Percentiles rank a stretch among this genome's conserved stretches.
Conservation (phyloP, 2,888 invertebrate species). For the Polydrusus cervinus region DNA sequence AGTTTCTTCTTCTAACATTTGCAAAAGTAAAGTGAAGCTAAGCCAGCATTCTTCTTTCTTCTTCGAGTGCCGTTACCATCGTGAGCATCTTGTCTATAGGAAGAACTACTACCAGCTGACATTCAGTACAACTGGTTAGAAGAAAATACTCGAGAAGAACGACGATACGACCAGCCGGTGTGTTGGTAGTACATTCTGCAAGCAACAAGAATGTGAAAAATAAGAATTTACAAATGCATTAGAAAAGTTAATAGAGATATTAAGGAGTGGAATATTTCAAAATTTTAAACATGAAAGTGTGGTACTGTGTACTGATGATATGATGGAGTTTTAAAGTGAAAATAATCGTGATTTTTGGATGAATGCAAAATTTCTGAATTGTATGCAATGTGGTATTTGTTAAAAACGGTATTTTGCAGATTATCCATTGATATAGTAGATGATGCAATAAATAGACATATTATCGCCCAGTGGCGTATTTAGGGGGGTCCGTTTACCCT, state of each 20-base stretch:
- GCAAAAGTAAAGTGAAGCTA: slow-evolving; percentile 35
- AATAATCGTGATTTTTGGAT: too few relatives aligned
- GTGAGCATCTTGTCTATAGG: slow-evolving; percentile 54
- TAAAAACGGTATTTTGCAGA: too few relatives aligned
- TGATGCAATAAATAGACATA: too few relatives aligned
- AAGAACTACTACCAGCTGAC: slow-evolving; percentile 50
- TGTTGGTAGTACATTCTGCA: slow-evolving; percentile 37
- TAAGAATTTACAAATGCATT: slow-evolving; percentile 48
- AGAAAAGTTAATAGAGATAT: slow-evolving; percentile 49
- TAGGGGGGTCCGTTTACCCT: too few relatives aligned
- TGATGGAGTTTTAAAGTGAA: too few relatives aligned
- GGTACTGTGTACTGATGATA: too few relatives aligned
- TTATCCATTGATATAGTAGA: too few relatives aligned
- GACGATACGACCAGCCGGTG: slow-evolving; percentile 29
- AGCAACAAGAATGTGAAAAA: slow-evolving; percentile 51
- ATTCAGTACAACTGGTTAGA: slow-evolving; percentile 37
- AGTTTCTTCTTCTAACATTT: slow-evolving; percentile 36
- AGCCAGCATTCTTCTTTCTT: slow-evolving; percentile 45
- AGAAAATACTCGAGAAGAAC: slow-evolving; percentile 13
- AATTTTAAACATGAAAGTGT: slow-evolving; percentile 4
- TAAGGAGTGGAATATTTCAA: slow-evolving; percentile 33
- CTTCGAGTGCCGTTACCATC: slow-evolving; percentile 45
- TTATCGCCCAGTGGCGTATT: too few relatives aligned
- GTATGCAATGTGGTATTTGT: too few relatives aligned
- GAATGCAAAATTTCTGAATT: too few relatives aligned